A percentile compares a stretch with the other conserved stretches of the same genome.
These are phyloP conservation scores for Percina caprodes DNA, from an alignment of 2,113 vertebrate genomes.

Conservation along the genomic window DNA sequence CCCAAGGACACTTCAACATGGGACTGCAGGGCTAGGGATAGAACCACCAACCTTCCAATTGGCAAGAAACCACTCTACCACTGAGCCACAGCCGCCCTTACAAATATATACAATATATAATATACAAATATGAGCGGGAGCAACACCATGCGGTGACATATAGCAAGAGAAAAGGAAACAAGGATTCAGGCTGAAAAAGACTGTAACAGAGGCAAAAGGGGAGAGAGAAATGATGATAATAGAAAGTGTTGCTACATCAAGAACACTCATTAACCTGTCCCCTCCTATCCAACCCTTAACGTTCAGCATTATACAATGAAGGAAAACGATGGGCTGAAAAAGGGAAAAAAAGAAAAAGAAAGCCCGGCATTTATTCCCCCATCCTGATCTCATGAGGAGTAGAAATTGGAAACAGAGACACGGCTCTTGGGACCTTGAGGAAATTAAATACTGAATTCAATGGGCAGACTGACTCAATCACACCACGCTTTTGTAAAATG, in stretches of 20 bases:
- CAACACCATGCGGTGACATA: background rate
- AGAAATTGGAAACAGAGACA: slow-evolving; percentile 76
- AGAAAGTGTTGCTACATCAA: slow-evolving; percentile 32
- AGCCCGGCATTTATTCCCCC: slow-evolving; percentile 60
- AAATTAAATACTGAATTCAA: slow-evolving; percentile 80
- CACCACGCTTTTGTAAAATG: slow-evolving; percentile 71
- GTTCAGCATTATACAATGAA: slow-evolving; percentile 52
- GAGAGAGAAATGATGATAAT: slow-evolving; percentile 46
- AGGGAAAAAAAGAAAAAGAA: slow-evolving; percentile 30
- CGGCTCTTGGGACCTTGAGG: slow-evolving; percentile 71
- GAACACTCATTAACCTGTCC: slow-evolving; percentile 63
- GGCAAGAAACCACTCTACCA: too few species aligned
- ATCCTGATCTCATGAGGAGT: slow-evolving; percentile 65
- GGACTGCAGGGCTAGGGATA: too few species aligned
- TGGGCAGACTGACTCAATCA: slow-evolving; percentile 73
- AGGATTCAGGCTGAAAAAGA: slow-evolving; percentile 30
- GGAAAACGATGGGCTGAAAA: slow-evolving; percentile 42
- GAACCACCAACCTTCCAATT: too few species aligned
- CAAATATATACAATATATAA: too few species aligned
- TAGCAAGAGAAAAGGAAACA: slow-evolving; percentile 1
- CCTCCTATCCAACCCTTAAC: slow-evolving; percentile 37
- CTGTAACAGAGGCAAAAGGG: background rate
- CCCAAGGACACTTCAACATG: too few species aligned
- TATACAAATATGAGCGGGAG: background rate
- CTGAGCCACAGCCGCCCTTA: too few species aligned